These are phyloP conservation scores for Nemotelus pantherinus DNA, from an alignment of 2,888 invertebrate species.

Conservation along the genomic window DNA sequence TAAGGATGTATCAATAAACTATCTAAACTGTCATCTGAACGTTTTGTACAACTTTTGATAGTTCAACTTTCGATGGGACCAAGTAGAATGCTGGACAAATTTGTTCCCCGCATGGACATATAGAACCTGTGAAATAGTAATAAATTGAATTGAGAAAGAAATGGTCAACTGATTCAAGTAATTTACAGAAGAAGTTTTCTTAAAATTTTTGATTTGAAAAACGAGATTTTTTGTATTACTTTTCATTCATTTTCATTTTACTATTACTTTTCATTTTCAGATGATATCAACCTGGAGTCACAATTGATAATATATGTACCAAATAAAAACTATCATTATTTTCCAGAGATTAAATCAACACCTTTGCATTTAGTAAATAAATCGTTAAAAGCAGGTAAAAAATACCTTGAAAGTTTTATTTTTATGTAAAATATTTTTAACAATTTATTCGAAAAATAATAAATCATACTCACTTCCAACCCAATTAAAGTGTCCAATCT, in stretches of 20 bases:
- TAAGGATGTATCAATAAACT: background rate
- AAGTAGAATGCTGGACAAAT: constrained; percentile 92
- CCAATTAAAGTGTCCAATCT: constrained; percentile 93
- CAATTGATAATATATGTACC: background rate
- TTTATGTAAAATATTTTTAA: background rate
- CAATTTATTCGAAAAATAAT: background rate
- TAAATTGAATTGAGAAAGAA: background rate
- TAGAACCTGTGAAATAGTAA: constrained; percentile 71
- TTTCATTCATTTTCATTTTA: no score
- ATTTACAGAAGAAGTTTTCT: no score
- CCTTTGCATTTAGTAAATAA: background rate
- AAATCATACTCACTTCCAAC: constrained; percentile 72
- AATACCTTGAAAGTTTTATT: background rate
- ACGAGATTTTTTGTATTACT: no score
- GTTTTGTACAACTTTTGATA: constrained; percentile 88
- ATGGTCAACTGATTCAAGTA: background rate
- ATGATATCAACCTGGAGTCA: no score
- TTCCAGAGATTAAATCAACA: no score
- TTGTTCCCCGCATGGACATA: constrained; percentile 90
- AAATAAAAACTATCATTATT: background rate
- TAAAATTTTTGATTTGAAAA: no score
- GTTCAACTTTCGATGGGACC: constrained; percentile 89
- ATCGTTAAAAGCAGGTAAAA: background rate
- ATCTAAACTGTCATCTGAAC: constrained; percentile 80
- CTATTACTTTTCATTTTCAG: no score